A percentile compares a stretch with the other conserved stretches of the same genome.
phyloP scores from a whole-genome alignment of 2,113 vertebrate genomes.

The Carettochelys insculpta region DNA sequence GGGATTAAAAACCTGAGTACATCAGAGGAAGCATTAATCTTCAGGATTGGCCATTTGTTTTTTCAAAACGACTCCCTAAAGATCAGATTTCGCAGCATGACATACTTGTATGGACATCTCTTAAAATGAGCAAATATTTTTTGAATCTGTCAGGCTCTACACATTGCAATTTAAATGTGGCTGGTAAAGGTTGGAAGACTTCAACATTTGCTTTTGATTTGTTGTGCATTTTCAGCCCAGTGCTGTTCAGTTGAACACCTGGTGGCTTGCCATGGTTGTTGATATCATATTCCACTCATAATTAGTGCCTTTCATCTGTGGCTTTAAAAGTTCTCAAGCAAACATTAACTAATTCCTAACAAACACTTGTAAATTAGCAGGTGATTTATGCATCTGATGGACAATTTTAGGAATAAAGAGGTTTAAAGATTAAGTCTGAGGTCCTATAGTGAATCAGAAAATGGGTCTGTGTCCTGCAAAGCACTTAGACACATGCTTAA shows the following conservation, averaged over 20 bases:
- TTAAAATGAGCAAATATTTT: slow-evolving; percentile 40
- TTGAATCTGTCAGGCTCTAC: not conserved
- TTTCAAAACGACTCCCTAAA: slow-evolving; percentile 51
- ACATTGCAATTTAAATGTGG: not conserved
- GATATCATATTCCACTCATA: not conserved
- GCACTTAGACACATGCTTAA: slow-evolving; percentile 28
- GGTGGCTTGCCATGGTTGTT: not conserved
- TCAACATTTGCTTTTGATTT: not conserved
- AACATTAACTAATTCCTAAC: not conserved
- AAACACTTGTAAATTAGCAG: not conserved
- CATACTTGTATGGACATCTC: slow-evolving; percentile 43
- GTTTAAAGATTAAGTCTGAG: not conserved
- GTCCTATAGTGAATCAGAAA: not conserved
- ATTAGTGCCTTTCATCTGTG: accelerated
- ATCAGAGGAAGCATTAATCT: slow-evolving; percentile 64
- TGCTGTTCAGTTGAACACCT: not conserved
- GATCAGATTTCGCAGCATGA: slow-evolving; percentile 56
- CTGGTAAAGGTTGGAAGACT: not conserved
- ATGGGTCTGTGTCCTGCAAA: not conserved
- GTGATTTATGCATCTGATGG: accelerated
- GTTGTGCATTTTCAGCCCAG: not conserved
- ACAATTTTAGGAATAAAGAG: not conserved
- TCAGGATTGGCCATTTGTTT: slow-evolving; percentile 64
- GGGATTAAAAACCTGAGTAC: slow-evolving; percentile 65
- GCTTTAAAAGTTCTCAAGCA: not conserved